Evolutionary conservation across 2,113 vertebrate species (phyloP).

Genomic region (Chaetorhynchus papuensis): DNA sequence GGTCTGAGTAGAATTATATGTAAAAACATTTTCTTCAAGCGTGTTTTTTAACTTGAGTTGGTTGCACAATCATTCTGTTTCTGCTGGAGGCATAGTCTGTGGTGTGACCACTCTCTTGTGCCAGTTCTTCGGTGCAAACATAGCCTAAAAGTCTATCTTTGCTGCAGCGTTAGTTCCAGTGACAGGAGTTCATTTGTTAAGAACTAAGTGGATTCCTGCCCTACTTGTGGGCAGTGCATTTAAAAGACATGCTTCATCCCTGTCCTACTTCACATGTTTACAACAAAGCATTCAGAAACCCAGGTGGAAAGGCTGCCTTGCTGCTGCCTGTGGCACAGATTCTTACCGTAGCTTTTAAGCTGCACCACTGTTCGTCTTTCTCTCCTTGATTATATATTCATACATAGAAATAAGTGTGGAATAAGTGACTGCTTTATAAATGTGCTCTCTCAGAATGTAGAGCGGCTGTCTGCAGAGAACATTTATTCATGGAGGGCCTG

Average conservation of each 20-base stretch:
- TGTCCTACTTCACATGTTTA: not conserved
- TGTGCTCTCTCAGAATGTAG: not conserved
- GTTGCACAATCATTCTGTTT: not conserved
- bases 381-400: conserved; percentile 14
- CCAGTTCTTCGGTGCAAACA: not conserved
- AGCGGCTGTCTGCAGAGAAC: not conserved
- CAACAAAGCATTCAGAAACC: not conserved
- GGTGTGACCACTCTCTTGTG: not conserved
- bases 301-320: not conserved
- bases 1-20: not conserved
- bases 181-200: not conserved
- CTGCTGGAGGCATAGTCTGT: not conserved
- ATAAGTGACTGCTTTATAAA: conserved; percentile 13
- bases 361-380: not conserved
- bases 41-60: not conserved
- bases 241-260: not conserved
- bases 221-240: not conserved
- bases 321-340: not conserved
- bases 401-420: not conserved
- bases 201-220: not conserved
- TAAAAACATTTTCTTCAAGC: not conserved
- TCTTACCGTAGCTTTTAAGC: conserved; percentile 2
- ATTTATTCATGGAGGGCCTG: not conserved
- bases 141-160: not conserved
- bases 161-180: not conserved